phyloP scores from a whole-genome alignment of 2,113 vertebrate species.

The Myotis davidii region DNA sequence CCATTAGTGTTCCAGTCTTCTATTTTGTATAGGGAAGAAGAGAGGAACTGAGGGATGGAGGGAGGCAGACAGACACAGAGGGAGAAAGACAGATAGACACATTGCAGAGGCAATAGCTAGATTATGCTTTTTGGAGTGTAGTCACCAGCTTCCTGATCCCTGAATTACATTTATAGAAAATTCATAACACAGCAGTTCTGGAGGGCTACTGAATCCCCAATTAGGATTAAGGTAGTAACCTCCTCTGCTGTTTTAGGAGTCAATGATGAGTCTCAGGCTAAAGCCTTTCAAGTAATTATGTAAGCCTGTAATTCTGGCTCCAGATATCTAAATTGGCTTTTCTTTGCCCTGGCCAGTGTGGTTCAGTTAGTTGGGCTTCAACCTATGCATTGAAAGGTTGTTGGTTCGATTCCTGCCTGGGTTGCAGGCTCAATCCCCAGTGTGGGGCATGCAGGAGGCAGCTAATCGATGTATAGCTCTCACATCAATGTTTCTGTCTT shows the following conservation, averaged over 20 bases:
- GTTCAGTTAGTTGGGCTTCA: no score
- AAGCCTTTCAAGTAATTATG: background rate
- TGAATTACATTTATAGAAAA: background rate
- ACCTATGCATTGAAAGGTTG: no score
- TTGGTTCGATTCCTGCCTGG: no score
- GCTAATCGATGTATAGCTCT: no score
- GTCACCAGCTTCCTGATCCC: background rate
- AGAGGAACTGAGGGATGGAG: background rate
- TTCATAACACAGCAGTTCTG: background rate
- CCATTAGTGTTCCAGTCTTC: background rate
- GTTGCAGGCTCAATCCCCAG: no score
- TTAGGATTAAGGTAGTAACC: background rate
- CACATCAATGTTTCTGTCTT: no score
- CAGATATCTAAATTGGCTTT: background rate
- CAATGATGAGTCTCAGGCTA: background rate
- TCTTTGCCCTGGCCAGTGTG: background rate
- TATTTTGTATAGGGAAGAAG: background rate
- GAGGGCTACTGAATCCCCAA: background rate
- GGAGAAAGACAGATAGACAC: background rate
- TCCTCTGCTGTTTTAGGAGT: background rate
- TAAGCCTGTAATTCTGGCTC: background rate
- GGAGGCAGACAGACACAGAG: background rate
- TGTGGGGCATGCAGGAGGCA: no score
- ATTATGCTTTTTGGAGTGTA: background rate
- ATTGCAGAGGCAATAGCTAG: background rate